A percentile compares a stretch with the other conserved stretches of the same genome.
These are phyloP conservation scores for Syrista parreyssii DNA, from an alignment of 2,888 invertebrate species.

Conservation along the genomic window DNA sequence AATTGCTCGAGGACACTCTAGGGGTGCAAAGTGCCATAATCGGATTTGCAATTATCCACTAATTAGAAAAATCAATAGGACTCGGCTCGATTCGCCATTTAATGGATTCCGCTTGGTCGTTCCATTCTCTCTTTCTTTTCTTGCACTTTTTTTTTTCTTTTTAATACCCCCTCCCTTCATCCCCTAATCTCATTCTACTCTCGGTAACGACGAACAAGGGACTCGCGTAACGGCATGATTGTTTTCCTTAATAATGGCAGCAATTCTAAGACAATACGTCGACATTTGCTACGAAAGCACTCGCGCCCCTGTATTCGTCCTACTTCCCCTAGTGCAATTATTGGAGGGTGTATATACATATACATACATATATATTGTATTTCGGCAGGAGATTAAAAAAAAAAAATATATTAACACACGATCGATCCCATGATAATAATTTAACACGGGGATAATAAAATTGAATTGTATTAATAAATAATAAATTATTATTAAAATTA, in stretches of 20 bases:
- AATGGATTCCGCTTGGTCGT: not conserved
- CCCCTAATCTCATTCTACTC: not conserved
- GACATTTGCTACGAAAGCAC: constrained; percentile 19
- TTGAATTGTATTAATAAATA: not conserved
- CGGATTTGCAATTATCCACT: constrained; percentile 11
- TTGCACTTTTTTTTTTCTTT: not conserved
- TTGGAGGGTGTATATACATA: not conserved
- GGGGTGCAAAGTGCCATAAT: not conserved
- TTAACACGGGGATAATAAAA: not conserved
- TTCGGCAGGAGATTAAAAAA: not conserved
- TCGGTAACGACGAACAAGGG: not conserved
- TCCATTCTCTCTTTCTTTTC: not conserved
- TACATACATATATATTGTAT: not conserved
- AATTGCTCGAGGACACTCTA: not conserved
- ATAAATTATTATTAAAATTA: not conserved
- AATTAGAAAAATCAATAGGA: constrained; percentile 12
- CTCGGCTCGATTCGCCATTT: not conserved
- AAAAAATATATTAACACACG: no score
- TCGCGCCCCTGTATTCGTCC: not conserved
- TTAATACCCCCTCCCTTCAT: not conserved
- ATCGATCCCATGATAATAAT: not conserved
- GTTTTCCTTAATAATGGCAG: constrained; percentile 18
- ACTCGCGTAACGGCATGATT: not conserved
- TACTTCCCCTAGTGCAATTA: not conserved
- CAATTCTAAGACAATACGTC: constrained; percentile 17